Base-by-base conservation (phyloP, 2,797 vertebrate species). In the Halcyon leucocephala region DNA sequence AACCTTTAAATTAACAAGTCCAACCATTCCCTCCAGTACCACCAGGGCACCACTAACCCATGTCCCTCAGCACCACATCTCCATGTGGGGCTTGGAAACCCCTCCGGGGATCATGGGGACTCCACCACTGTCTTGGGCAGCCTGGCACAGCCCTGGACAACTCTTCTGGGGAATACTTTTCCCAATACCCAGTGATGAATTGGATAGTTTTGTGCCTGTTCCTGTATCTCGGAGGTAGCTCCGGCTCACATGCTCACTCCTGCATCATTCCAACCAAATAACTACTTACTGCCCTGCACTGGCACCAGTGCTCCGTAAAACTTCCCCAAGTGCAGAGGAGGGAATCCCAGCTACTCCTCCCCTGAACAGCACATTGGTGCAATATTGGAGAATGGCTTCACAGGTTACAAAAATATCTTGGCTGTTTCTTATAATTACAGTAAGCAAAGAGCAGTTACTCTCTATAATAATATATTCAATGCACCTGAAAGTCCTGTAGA, bases 231-330 rank as follows among this genome's bases (percentile, higher is more conserved):
- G 18, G 48, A 35, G 18, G 4, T 11, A 9, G 6, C 28, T 70
- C 21, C 60, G 61, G 13, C 51, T 58, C 5, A 0, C 46, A 39
- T 1, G 2, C 3, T 0, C 8, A 14, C 5, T 31, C 12, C 14
- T 16, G 20, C 9, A 22, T 46, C 2, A 8, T 37, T 77, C 37
- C 52, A 60, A 21, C 18, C 26, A 90, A 70, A 79, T 24, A 31
- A 58, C 11, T 24, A 31, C 15, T 39, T 39, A 33, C 3, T 21
- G 33, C 52, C 57, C 19, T 51, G 35, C 7, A 15, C 33, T 35
- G 55, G 37, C 12, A 85, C 9, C n/a, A 77, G 26, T 3, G 16
- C 29, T 55, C 54, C 0, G 0, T 4, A 2, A 78, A 86, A 86
- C 18, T 6, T 58, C 31, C 18, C 13, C 55, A 25, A 77, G 21